Base-by-base conservation (phyloP, 1,140 invertebrate species). In the Neodiprion virginianus region DNA sequence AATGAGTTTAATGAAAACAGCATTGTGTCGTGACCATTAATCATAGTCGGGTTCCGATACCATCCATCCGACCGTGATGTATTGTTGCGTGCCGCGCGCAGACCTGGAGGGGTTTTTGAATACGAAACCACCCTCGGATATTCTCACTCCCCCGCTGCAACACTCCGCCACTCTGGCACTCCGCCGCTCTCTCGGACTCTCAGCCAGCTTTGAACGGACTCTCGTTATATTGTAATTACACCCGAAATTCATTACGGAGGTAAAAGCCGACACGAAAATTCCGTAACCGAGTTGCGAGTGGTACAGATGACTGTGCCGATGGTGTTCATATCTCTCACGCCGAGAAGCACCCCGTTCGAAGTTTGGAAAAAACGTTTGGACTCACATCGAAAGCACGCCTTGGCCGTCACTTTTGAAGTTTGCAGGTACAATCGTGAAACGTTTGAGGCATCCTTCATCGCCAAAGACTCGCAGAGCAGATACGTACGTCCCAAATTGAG, bases 1-100 rank as follows among this genome's bases (percentile, higher is more conserved):
- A 88, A 88, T 87, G 84, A 87, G 83, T 88, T 87, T 88, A 88
- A 88, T 88, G 86, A 88, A 88, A 88, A 88, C 84, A 85, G 83
- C 83, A 88, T 88, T 88, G 86, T 88, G 82, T 78, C 78, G 71
- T 47, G 80, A 86, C 82, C 87, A 88, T 88, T 88, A 88, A 88
- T 88, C 87, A 88, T 86, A 82, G 77, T 75, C 80, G 75, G 82
- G 53, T 79, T 81, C 87, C 87, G 85, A 81, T 81, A 80, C 82
- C 82, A 84, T 85, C 84, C 82, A 82, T 83, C 84, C 83, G 83
- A 61, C 53, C 53, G 53, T 61, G 53, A 61, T 61, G 53, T 61
- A 61, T 61, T 61, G 53, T 61, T 61, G 53, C 53, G 53, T 61
- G 53, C 53, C 53, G 53, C 53, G 53, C 11, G 53, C 11, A 17